phyloP scores from a whole-genome alignment of 1,140 invertebrate genomes.

The Atopsyche davidsoni region DNA sequence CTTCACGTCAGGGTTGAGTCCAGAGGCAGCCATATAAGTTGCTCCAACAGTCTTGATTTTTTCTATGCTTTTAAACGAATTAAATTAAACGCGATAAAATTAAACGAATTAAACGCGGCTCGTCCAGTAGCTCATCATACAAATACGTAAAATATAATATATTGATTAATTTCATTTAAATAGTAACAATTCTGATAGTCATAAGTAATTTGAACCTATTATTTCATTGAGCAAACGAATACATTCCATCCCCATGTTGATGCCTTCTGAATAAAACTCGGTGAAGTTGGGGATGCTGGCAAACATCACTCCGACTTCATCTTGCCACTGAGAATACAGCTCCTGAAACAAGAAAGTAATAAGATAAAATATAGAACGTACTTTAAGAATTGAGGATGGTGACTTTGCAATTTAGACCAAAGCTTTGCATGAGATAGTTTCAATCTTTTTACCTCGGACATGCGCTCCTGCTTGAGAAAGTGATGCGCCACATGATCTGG shows the following conservation, averaged over 20 bases:
- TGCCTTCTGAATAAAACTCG: slow-evolving; percentile 96
- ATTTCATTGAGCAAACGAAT: slow-evolving; percentile 97
- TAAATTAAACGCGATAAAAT: too few species aligned
- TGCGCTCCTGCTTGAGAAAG: slow-evolving; percentile 66
- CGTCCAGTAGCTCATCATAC: slow-evolving; percentile 88
- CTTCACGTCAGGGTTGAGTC: slow-evolving; percentile 76
- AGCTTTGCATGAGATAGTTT: background rate
- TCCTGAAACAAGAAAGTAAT: too few species aligned
- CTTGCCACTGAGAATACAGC: slow-evolving; percentile 88
- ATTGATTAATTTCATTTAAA: too few species aligned
- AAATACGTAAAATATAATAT: slow-evolving; percentile 55
- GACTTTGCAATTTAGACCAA: too few species aligned
- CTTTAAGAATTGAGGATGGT: too few species aligned
- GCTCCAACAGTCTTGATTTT: slow-evolving; percentile 98
- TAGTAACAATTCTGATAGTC: background rate
- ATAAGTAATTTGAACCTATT: slow-evolving; percentile 59
- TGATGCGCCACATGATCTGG: slow-evolving; percentile 97
- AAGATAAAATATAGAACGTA: too few species aligned
- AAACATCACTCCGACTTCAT: slow-evolving; percentile 94
- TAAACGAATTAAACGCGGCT: too few species aligned
- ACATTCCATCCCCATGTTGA: slow-evolving; percentile 95
- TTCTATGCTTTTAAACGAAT: slow-evolving; percentile 88
- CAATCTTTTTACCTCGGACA: slow-evolving; percentile 62
- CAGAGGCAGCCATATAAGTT: slow-evolving; percentile 98
- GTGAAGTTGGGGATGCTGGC: slow-evolving; percentile 98